Base-by-base conservation (phyloP, 92 coral and sea anemone genomes). In the Umimayanthus chanpuru region DNA sequence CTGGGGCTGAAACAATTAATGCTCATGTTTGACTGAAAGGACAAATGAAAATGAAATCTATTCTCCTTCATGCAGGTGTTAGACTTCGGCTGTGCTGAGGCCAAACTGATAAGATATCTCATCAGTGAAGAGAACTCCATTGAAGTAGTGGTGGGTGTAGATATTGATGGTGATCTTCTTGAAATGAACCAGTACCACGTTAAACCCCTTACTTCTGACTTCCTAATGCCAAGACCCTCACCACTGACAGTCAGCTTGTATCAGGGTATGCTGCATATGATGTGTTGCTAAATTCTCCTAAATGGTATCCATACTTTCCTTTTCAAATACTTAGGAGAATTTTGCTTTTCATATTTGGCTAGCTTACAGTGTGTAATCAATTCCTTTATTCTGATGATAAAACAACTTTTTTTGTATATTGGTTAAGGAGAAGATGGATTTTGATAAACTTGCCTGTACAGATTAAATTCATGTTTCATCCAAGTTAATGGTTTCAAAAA, bases 31-130 rank as follows among this genome's bases (percentile, higher is more conserved):
- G 53, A 6, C 53, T 47, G 53, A 10, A 47, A 47, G 12, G 68
- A 23, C n/a, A n/a, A n/a, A n/a, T n/a, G 0, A 40, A 20, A 88
- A 9, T 4, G 21, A 14, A 23, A 29, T 50, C 38, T 4, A 23
- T 39, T 21, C 49, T 41, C 49, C 14, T 73, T 26, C 71, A 47
- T 79, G n/a, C 81, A 97, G 99, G 98, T 97, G 29, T 86, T 97
- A 82, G 99, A 97, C 72, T 97, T 97, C 92, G 99, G 99, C 23
- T 97, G 99, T 88, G 96, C 99, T 12, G 99, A 97, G 74, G 96
- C 91, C 81, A 95, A 95, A 72, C 88, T 95, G 75, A 79, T 97
- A 64, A 88, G 98, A 79, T 81, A 81, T 43, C 92, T 97, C 15
- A 95, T 92, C 38, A 94, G 86, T 78, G 93, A 90, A 44, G 95